A percentile compares a stretch with the other conserved stretches of the same genome.
Evolutionary conservation across 2,888 invertebrate genomes (phyloP).

Genomic region (Steinernema scapterisci): DNA sequence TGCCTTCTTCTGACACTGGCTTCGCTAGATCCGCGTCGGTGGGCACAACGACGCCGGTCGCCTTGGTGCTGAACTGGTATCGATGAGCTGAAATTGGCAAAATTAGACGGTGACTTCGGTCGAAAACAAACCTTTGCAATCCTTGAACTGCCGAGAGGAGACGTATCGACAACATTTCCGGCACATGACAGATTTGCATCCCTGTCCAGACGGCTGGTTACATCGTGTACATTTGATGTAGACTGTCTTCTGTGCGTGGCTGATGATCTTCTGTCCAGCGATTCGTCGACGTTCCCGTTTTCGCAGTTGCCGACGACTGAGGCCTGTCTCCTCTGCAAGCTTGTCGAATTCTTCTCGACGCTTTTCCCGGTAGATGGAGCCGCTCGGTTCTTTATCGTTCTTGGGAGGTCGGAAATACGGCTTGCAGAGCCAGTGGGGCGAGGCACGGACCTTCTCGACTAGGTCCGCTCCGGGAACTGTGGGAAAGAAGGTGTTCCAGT

Average conservation of each 20-base stretch:
- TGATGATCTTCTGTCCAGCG: constrained; percentile 32
- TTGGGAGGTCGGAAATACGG: constrained; percentile 62
- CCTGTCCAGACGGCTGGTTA: constrained; percentile 55
- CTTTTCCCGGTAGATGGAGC: constrained; percentile 41
- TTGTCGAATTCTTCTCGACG: constrained; percentile 43
- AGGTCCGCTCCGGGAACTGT: constrained; percentile 38
- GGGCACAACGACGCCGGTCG: constrained; percentile 20
- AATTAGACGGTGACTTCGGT: neutral
- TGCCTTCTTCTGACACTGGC: neutral
- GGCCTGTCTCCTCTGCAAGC: constrained; percentile 44
- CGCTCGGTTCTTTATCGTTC: constrained; percentile 16
- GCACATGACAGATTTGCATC: constrained; percentile 54
- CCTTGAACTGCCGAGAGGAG: constrained; percentile 47
- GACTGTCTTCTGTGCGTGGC: constrained; percentile 37
- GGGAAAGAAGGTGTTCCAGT: neutral
- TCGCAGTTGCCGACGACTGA: constrained; percentile 48
- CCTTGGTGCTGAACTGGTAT: constrained; percentile 8
- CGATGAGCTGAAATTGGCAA: neutral
- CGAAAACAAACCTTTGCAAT: constrained; percentile 47
- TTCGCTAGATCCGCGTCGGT: neutral
- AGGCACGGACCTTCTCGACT: constrained; percentile 46
- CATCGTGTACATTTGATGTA: constrained; percentile 55
- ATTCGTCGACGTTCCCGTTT: constrained; percentile 44
- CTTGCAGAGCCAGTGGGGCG: constrained; percentile 63
- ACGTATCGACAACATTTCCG: constrained; percentile 60